Evolutionary conservation across 2,113 vertebrate genomes (phyloP).

Genomic region (Laticauda laticaudata): DNA sequence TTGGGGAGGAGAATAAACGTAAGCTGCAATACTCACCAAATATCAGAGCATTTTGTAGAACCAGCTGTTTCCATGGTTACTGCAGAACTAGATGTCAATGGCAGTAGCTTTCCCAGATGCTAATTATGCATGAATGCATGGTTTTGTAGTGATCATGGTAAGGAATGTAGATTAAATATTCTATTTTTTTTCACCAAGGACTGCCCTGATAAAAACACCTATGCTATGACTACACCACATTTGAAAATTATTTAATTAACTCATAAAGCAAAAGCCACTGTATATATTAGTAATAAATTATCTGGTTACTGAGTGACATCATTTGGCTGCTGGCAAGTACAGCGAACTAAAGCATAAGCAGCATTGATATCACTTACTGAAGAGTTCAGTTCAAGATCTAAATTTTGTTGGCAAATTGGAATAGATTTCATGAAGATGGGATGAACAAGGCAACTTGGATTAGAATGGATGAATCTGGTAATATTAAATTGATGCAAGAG

Average conservation of each 20-base stretch:
- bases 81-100: neutral
- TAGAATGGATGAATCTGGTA: neutral
- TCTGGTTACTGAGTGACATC: neutral
- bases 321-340: neutral
- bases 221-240: neutral
- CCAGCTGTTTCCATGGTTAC: neutral
- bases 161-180: neutral
- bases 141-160: neutral
- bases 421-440: neutral
- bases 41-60: neutral
- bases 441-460: neutral
- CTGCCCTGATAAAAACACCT: neutral
- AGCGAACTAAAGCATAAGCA: neutral
- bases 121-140: neutral
- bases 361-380: neutral
- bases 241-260: neutral
- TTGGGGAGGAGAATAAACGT: neutral
- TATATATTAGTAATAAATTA: neutral
- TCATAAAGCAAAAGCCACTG: neutral
- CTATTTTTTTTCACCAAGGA: neutral
- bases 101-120: too few relatives aligned
- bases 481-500: neutral
- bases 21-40: neutral
- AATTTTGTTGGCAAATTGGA: neutral
- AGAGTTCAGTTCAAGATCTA: neutral